These are phyloP conservation scores for Neomonachus schauinslandi DNA, from an alignment of 2,113 vertebrate species.

Conservation along the genomic window DNA sequence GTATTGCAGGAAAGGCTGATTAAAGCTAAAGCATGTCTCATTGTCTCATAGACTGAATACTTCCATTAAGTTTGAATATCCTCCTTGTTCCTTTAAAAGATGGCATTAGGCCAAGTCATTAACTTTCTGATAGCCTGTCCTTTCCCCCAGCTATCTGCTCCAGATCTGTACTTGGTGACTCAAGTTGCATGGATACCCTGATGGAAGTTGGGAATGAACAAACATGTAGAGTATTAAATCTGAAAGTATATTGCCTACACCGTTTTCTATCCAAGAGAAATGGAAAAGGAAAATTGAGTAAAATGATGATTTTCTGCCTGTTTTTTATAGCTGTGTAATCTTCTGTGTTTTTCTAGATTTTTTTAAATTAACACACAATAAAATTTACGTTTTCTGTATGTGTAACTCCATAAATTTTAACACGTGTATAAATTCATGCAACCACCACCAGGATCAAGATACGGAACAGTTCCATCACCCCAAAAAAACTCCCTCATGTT, in stretches of 20 bases:
- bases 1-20: slow-evolving; percentile 60
- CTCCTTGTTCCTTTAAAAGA: slow-evolving; percentile 70
- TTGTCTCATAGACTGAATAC: slow-evolving; percentile 57
- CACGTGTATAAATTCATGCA: not conserved
- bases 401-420: not conserved
- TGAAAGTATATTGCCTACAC: slow-evolving; percentile 5
- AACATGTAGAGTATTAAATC: slow-evolving; percentile 32
- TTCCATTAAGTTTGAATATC: slow-evolving; percentile 76
- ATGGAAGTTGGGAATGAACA: slow-evolving; percentile 36
- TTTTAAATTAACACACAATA: not conserved
- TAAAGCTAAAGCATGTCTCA: slow-evolving; percentile 66
- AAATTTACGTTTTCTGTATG: not conserved
- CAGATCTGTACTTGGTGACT: slow-evolving; percentile 66
- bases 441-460: not conserved
- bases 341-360: not conserved
- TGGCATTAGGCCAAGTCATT: slow-evolving; percentile 72
- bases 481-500: not conserved
- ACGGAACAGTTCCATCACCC: not conserved
- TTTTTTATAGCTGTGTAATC: not conserved
- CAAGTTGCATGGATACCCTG: slow-evolving; percentile 50
- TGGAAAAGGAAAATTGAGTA: not conserved
- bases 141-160: slow-evolving; percentile 69
- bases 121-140: slow-evolving; percentile 72
- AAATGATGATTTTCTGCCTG: not conserved
- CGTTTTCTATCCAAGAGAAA: not conserved